Percentiles rank a stretch among this genome's conserved stretches.
phyloP scores from a whole-genome alignment of 2,113 vertebrate genomes.

The Puntigrus tetrazona region DNA sequence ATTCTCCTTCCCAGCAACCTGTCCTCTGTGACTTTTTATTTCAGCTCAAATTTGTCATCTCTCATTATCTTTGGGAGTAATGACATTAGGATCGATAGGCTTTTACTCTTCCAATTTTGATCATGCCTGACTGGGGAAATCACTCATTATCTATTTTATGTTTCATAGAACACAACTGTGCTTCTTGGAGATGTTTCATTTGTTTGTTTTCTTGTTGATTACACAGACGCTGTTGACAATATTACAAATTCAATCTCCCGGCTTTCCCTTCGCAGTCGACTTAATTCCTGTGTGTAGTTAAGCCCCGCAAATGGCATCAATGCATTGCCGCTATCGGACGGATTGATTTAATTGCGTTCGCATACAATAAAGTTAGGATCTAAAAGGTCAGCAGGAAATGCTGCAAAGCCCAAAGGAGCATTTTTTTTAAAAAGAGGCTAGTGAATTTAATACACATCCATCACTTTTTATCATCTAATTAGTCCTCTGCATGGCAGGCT shows the following conservation, averaged over 20 bases:
- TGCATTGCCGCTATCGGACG: conserved; percentile 84
- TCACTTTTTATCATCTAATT: conserved; percentile 99
- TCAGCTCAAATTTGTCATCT: conserved; percentile 56
- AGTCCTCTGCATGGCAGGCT: conserved; percentile 85
- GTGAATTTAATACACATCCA: conserved; percentile 93
- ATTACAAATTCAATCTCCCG: not conserved
- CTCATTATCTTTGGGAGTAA: conserved; percentile 50
- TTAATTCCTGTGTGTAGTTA: conserved; percentile 78
- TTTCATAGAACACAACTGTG: not conserved
- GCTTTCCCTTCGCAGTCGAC: conserved; percentile 58
- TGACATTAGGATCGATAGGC: conserved; percentile 53
- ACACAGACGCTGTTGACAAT: not conserved
- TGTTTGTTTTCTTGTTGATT: conserved; percentile 1
- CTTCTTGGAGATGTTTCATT: not conserved
- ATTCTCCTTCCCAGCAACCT: conserved; percentile 51
- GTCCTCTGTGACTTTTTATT: conserved; percentile 55
- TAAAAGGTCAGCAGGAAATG: conserved; percentile 89
- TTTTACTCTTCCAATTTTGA: no score
- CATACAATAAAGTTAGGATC: conserved; percentile 88
- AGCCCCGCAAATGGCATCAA: conserved; percentile 76
- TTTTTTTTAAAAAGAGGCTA: conserved; percentile 71
- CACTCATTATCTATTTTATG: not conserved
- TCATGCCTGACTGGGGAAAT: not conserved
- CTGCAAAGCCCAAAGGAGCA: conserved; percentile 84
- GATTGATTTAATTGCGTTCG: conserved; percentile 90